Base-by-base conservation (phyloP, 1,140 invertebrate genomes). In the Drosophila asahinai region DNA sequence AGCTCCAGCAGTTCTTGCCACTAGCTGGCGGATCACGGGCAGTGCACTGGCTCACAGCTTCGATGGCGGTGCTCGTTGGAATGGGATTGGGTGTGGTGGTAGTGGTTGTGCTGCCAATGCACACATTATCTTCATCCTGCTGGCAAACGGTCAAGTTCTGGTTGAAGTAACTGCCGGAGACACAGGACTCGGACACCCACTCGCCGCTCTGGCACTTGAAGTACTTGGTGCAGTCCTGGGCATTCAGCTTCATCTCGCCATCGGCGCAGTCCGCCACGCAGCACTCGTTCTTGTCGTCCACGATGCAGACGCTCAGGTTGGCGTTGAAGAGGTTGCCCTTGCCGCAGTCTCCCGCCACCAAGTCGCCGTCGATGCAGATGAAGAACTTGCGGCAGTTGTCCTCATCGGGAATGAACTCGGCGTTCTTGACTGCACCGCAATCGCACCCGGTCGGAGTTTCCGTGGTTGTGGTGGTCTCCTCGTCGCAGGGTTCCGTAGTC, bases 211-310 rank as follows among this genome's bases (percentile, higher is more conserved):
- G 6, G 36, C 83, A 86, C 9, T 40, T 22, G 12, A 49, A 68
- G 45, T 77, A 89, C 65, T 87, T 52, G 57, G 79, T 73, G 55
- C 83, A 87, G 25, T 74, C 68, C 30, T 67, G 25, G 0, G 4
- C 22, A 74, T 83, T 33, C 1, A 52, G 8, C 5, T 40, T 4
- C 0, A 52, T 0, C 0, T 57, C 45, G 6, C 47, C 70, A 3
- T 77, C 62, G 0, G 19, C 51, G 22, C 83, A 86, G 11, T 75
- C 70, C 3, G 52, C 27, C 11, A 49, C 19, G 2, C 58, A 80
- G 83, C 81, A 90, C 2, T 25, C 15, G 27, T 81, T 76, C 0
- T 57, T 12, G 0, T 9, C 33, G 17, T 90, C 86, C 1, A 9
- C 1, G 11, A 42, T 11, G 25, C 86, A 90, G 1, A 40, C 30